phyloP scores from a whole-genome alignment of 1,140 invertebrate species.

The Centruroides vittatus region DNA sequence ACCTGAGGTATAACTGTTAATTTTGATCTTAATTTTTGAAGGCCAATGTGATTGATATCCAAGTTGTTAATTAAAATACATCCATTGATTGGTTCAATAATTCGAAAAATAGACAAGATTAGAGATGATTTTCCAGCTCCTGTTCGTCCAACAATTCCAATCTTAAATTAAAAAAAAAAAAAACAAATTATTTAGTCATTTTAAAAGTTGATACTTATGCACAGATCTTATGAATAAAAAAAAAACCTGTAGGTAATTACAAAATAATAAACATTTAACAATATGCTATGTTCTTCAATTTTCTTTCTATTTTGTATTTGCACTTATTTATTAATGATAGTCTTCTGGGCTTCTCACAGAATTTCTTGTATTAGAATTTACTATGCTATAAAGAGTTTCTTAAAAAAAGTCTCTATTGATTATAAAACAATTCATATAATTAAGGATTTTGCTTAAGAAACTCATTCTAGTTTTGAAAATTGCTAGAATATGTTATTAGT shows the following conservation, averaged over 20 bases:
- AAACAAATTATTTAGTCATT: background rate
- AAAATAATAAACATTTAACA: background rate
- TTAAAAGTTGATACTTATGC: constrained; percentile 6
- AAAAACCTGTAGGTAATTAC: background rate
- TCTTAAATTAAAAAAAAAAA: constrained; percentile 14
- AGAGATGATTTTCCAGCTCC: constrained; percentile 36
- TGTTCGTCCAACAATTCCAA: constrained; percentile 35
- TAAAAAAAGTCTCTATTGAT: no score
- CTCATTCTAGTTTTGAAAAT: no score
- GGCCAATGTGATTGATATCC: constrained; percentile 30
- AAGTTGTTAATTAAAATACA: constrained; percentile 27
- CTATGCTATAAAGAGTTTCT: no score
- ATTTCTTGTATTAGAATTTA: no score
- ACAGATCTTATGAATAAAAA: background rate
- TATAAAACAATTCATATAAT: no score
- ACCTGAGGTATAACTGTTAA: constrained; percentile 84
- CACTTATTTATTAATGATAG: no score
- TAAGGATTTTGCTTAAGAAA: no score
- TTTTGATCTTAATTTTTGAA: constrained; percentile 67
- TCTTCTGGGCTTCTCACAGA: no score
- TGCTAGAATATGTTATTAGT: no score
- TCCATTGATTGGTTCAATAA: constrained; percentile 28
- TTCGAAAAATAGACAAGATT: constrained; percentile 29
- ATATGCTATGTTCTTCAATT: background rate
- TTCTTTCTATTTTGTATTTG: background rate